phyloP scores from a whole-genome alignment of 2,888 invertebrate species.

The Archips crataeganus region DNA sequence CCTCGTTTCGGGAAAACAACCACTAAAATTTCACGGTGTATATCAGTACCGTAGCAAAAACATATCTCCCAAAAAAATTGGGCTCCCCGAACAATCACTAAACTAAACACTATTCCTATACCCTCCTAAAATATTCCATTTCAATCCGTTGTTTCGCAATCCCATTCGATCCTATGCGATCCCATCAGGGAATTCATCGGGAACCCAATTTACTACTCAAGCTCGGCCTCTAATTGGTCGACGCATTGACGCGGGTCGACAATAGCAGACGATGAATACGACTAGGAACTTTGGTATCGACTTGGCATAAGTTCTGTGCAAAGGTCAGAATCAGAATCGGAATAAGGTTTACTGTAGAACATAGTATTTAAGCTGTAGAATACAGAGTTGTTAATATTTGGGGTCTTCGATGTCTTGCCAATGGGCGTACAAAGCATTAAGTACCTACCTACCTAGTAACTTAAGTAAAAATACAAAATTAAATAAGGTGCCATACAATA shows the following conservation, averaged over 20 bases:
- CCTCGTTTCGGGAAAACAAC: too few relatives aligned
- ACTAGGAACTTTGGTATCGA: background rate
- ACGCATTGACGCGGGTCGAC: conserved; percentile 56
- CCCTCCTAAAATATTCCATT: conserved; percentile 30
- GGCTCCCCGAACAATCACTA: conserved; percentile 10
- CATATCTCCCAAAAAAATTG: background rate
- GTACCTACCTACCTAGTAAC: too few relatives aligned
- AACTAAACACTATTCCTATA: conserved; percentile 5
- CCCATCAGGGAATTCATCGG: conserved; percentile 17
- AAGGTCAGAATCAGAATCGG: too few relatives aligned
- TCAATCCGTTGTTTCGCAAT: conserved; percentile 29
- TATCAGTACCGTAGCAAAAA: background rate
- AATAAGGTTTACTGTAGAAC: too few relatives aligned
- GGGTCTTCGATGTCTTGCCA: too few relatives aligned
- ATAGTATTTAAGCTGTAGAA: too few relatives aligned
- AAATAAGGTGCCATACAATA: too few relatives aligned
- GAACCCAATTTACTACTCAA: conserved; percentile 47
- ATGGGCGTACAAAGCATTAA: too few relatives aligned
- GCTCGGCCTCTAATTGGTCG: conserved; percentile 60
- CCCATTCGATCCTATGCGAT: conserved; percentile 15
- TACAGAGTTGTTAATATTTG: too few relatives aligned
- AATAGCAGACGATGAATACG: conserved; percentile 22
- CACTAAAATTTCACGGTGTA: too few relatives aligned
- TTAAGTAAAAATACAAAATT: too few relatives aligned
- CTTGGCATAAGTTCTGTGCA: background rate